Evolutionary conservation across 2,113 vertebrate species (phyloP).

Genomic region (Macaca fascicularis): DNA sequence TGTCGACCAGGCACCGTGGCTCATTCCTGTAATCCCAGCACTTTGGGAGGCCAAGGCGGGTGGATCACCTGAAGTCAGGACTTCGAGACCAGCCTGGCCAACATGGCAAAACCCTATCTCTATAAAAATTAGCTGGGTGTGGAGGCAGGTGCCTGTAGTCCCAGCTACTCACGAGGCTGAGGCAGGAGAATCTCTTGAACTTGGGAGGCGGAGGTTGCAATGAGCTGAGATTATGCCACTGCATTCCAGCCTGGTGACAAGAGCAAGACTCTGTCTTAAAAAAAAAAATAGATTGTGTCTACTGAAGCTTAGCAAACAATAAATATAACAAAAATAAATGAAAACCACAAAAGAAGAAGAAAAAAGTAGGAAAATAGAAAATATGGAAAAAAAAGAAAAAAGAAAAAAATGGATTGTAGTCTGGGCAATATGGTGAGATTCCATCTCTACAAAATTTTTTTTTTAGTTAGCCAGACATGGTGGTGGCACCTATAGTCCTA

Average conservation of each 20-base stretch:
- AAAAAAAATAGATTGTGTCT: neutral
- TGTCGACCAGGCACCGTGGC: neutral
- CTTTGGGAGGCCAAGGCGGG: neutral
- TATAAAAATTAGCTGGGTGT: neutral
- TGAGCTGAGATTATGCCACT: neutral
- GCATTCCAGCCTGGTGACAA: neutral
- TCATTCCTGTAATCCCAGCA: neutral
- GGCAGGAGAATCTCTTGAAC: neutral
- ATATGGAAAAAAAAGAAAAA: too few species aligned
- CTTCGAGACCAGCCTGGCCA: neutral
- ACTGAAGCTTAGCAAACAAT: too few species aligned
- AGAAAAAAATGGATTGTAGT: too few species aligned
- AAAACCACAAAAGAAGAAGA: too few species aligned
- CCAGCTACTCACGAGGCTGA: neutral
- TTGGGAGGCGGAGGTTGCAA: rapidly evolving
- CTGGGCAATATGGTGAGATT: too few species aligned
- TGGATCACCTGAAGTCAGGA: neutral
- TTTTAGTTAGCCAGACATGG: neutral
- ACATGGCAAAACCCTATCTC: neutral
- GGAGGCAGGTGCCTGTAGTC: neutral
- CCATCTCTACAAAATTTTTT: too few species aligned
- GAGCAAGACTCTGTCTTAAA: neutral
- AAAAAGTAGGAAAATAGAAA: too few species aligned
- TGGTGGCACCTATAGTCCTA: neutral
- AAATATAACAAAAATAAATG: too few species aligned